Conservation (phyloP, 2,888 invertebrate genomes). For the Seira sanloemensis region DNA sequence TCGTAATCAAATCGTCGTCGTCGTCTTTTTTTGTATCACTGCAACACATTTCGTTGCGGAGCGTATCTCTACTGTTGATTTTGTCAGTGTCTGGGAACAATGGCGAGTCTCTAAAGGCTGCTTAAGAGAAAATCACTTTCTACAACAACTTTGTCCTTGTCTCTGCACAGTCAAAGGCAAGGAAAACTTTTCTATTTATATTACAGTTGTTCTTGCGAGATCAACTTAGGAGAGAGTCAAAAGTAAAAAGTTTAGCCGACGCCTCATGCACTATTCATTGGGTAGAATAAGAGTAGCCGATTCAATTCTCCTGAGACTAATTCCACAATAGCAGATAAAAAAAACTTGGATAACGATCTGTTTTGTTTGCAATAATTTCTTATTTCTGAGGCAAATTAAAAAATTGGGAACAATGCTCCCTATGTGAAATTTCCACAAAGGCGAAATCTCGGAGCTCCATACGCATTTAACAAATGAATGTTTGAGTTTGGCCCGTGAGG, state of each 20-base stretch:
- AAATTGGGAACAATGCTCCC: too few relatives aligned
- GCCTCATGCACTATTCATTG: constrained; percentile 1
- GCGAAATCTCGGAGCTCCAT: too few relatives aligned
- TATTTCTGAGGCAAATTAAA: too few relatives aligned
- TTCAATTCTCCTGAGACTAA: constrained; percentile 1
- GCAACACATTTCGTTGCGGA: neutral
- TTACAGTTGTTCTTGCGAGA: neutral
- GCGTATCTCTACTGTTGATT: too few relatives aligned
- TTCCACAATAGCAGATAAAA: neutral
- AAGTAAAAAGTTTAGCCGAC: neutral
- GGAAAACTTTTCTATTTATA: neutral
- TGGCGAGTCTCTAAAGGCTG: neutral
- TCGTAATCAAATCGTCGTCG: too few relatives aligned
- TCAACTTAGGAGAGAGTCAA: neutral
- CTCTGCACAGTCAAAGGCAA: neutral
- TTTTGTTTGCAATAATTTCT: neutral
- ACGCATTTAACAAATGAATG: too few relatives aligned
- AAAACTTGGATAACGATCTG: neutral
- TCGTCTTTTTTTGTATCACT: neutral
- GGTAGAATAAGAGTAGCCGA: neutral
- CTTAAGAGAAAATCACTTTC: constrained; percentile 4
- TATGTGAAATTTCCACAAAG: too few relatives aligned
- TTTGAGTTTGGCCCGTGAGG: too few relatives aligned
- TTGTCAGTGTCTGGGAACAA: too few relatives aligned
- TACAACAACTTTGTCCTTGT: neutral